Evolutionary conservation across 1,140 invertebrate species (phyloP).

Genomic region (Heterodera carotae): DNA sequence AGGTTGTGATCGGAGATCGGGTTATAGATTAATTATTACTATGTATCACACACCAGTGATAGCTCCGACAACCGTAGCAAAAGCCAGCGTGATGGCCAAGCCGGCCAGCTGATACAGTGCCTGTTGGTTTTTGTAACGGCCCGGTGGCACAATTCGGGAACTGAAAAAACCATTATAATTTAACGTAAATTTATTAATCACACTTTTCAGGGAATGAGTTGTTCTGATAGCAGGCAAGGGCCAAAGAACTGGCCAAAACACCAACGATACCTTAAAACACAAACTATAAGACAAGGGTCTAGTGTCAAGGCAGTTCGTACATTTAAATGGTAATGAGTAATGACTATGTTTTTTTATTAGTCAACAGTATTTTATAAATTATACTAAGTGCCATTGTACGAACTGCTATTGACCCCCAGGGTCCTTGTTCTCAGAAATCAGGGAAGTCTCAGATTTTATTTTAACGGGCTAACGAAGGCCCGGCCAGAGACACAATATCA

Average conservation of each 20-base stretch:
- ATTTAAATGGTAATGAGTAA: not conserved
- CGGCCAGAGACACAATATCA: no score
- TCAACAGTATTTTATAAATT: not conserved
- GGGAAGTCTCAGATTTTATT: no score
- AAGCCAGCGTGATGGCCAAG: constrained; percentile 48
- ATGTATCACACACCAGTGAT: constrained; percentile 50
- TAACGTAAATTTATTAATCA: not conserved
- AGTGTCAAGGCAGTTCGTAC: no score
- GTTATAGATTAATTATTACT: not conserved
- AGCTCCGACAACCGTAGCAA: constrained; percentile 58
- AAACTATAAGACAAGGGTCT: no score
- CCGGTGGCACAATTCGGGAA: constrained; percentile 34
- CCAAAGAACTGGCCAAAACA: constrained; percentile 57
- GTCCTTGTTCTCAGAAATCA: no score
- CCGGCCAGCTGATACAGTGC: constrained; percentile 55
- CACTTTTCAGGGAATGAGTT: constrained; percentile 35
- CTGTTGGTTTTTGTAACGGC: constrained; percentile 39
- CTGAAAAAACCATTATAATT: not conserved
- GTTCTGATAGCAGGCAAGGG: constrained; percentile 32
- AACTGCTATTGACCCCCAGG: no score
- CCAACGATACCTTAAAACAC: constrained; percentile 64
- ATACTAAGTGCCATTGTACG: not conserved
- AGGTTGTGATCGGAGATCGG: no score
- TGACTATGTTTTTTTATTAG: not conserved
- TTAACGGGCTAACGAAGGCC: no score